phyloP scores from a whole-genome alignment of 2,113 vertebrate genomes.

The Pollachius pollachius region DNA sequence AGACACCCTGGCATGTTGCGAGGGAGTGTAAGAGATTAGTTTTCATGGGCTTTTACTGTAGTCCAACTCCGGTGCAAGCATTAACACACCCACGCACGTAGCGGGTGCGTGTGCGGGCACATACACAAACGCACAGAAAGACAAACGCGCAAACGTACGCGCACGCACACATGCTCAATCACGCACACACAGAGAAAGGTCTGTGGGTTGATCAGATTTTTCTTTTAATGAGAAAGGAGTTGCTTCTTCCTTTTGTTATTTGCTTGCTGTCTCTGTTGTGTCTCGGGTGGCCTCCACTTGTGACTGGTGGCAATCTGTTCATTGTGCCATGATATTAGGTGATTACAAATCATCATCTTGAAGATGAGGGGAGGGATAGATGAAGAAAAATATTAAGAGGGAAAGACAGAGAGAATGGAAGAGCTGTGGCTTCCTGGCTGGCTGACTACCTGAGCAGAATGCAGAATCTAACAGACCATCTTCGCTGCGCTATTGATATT shows the following conservation, averaged over 20 bases:
- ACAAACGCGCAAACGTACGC: neutral
- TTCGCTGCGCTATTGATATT: constrained; percentile 52
- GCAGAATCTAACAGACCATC: constrained; percentile 28
- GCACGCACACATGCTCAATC: neutral
- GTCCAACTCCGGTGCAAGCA: neutral
- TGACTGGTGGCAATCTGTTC: constrained; percentile 63
- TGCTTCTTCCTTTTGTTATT: constrained; percentile 19
- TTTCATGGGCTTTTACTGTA: too few species aligned
- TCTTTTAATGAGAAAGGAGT: constrained; percentile 57
- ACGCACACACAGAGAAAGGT: neutral
- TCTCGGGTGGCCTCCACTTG: constrained; percentile 48
- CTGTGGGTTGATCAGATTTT: constrained; percentile 44
- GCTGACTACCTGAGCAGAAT: constrained; percentile 47
- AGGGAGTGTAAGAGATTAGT: too few species aligned
- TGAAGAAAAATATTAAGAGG: neutral
- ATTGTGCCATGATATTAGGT: constrained; percentile 73
- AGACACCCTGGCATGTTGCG: too few species aligned
- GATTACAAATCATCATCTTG: constrained; percentile 70
- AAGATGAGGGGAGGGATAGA: constrained; percentile 39
- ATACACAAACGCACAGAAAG: neutral
- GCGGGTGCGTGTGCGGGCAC: neutral
- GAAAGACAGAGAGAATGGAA: constrained; percentile 10
- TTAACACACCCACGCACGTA: neutral
- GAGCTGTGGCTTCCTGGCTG: constrained; percentile 20
- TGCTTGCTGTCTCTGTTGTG: constrained; percentile 40